Evolutionary conservation across 2,797 vertebrate species (phyloP).

Genomic region (Gephyroberyx darwinii): DNA sequence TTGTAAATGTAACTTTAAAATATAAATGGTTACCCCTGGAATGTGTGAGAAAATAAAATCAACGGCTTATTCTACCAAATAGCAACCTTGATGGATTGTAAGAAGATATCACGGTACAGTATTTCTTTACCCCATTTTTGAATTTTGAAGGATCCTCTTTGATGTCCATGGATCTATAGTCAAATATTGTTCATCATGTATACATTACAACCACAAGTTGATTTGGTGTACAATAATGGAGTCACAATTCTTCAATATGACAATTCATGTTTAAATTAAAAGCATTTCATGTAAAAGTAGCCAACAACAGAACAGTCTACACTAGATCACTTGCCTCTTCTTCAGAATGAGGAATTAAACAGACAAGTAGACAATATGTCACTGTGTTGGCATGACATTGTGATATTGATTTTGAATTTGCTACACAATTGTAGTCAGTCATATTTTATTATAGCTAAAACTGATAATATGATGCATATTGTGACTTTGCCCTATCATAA

Average conservation of each 20-base stretch:
- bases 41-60: conserved; percentile 16
- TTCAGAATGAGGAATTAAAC: background rate
- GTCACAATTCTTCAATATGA: background rate
- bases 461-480: background rate
- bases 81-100: conserved; percentile 5
- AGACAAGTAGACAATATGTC: background rate
- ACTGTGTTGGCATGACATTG: background rate
- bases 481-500: background rate
- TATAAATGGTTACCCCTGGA: conserved; percentile 4
- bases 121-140: conserved; percentile 14
- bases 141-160: background rate
- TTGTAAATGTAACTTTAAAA: conserved; percentile 48
- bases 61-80: conserved; percentile 4
- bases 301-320: background rate
- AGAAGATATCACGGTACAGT: conserved; percentile 35
- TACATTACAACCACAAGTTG: background rate
- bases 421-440: background rate
- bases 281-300: background rate
- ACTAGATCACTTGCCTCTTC: background rate
- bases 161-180: conserved; percentile 1
- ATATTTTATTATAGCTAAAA: background rate
- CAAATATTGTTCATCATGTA: background rate
- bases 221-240: background rate
- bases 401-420: background rate
- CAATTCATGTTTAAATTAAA: background rate